Percentiles rank a stretch among this genome's conserved stretches.
Conservation (phyloP, 1,140 invertebrate genomes). For the Papilio aristodemus region DNA sequence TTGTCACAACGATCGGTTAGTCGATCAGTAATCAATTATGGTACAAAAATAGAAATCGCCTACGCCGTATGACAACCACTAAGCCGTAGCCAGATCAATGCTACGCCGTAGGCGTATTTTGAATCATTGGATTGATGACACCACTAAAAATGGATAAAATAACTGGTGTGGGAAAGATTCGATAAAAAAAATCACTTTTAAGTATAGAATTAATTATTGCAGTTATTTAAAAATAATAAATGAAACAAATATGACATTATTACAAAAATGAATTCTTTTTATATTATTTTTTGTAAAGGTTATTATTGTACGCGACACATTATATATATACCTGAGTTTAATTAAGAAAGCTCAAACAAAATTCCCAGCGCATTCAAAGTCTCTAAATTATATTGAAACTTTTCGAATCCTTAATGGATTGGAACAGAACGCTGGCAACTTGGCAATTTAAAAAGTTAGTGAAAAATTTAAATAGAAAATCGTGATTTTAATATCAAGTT, state of each 20-base stretch:
- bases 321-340: not conserved
- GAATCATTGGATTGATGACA: no score
- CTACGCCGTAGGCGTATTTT: not conserved
- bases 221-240: no score
- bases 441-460: not conserved
- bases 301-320: not conserved
- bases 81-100: not conserved
- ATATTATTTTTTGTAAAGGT: not conserved
- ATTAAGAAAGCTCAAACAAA: slow-evolving; percentile 6
- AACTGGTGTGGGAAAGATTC: no score
- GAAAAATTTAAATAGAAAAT: slow-evolving; percentile 18
- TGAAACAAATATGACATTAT: no score
- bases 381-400: slow-evolving; percentile 12
- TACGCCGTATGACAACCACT: no score
- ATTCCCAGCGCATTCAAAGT: not conserved
- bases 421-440: slow-evolving; percentile 1
- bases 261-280: no score
- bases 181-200: no score
- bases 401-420: slow-evolving; percentile 12
- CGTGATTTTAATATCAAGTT: slow-evolving; percentile 13
- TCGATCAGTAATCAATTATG: no score
- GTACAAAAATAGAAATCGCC: not conserved
- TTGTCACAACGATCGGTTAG: no score
- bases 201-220: no score
- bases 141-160: no score